Percentiles rank a stretch among this genome's conserved stretches.
Conservation (phyloP, 1,140 invertebrate genomes). For the Phocides pigmalion region DNA sequence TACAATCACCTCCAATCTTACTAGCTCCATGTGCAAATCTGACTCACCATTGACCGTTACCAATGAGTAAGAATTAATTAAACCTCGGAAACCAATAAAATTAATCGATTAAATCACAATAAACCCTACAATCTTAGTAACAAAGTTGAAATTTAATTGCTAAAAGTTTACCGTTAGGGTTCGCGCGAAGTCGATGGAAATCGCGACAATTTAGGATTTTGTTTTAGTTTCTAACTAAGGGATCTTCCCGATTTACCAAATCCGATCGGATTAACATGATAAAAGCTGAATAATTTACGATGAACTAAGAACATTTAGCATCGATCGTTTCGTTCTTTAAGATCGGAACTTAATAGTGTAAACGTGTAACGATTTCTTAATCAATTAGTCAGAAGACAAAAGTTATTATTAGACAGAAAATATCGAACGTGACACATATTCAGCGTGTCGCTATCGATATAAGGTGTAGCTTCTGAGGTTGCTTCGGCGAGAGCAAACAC, state of each 20-base stretch:
- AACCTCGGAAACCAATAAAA: conserved; percentile 62
- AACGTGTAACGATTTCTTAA: no score
- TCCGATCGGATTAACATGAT: background rate
- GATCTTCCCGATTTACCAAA: background rate
- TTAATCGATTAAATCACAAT: conserved; percentile 41
- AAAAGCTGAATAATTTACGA: background rate
- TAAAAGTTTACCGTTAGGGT: conserved; percentile 55
- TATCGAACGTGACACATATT: no score
- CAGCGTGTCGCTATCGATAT: no score
- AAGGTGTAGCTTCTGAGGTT: no score
- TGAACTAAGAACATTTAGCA: background rate
- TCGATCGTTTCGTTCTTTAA: no score
- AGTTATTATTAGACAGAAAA: no score
- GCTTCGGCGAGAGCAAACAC: no score
- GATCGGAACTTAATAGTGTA: no score
- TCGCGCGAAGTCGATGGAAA: conserved; percentile 52
- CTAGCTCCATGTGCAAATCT: conserved; percentile 44
- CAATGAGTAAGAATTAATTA: conserved; percentile 77
- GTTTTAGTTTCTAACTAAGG: conserved; percentile 30
- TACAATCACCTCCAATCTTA: conserved; percentile 30
- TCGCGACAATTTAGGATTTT: conserved; percentile 63
- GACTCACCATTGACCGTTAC: conserved; percentile 68
- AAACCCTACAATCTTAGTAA: conserved; percentile 39
- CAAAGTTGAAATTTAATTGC: conserved; percentile 46
- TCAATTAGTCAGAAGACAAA: no score